Evolutionary conservation across 2,888 invertebrate genomes (phyloP).

Genomic region (Lepidochitona cinerea): DNA sequence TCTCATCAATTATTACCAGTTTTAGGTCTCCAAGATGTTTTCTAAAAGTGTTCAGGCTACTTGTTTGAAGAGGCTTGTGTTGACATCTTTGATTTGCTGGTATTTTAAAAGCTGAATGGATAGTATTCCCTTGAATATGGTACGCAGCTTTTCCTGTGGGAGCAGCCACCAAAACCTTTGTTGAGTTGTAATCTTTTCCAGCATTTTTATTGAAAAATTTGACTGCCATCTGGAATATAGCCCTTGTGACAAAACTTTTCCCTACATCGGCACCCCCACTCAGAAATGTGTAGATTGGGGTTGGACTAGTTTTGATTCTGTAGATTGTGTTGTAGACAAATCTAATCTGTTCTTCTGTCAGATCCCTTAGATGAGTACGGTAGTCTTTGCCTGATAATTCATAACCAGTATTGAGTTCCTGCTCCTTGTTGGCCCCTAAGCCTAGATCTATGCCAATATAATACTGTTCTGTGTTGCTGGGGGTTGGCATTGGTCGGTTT

Average conservation of each 20-base stretch:
- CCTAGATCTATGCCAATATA: neutral
- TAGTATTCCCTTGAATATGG: conserved; percentile 23
- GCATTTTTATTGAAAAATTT: conserved; percentile 26
- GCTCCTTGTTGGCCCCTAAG: neutral
- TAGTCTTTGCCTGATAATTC: conserved; percentile 32
- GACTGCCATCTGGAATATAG: conserved; percentile 32
- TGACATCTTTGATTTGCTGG: conserved; percentile 11
- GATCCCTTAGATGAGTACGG: conserved; percentile 23
- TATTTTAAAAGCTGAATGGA: conserved; percentile 20
- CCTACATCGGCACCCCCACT: conserved; percentile 41
- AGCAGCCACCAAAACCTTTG: conserved; percentile 24
- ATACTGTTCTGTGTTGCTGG: conserved; percentile 13
- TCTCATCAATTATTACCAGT: conserved; percentile 35
- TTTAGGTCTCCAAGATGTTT: conserved; percentile 11
- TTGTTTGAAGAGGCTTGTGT: conserved; percentile 14
- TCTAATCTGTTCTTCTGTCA: conserved; percentile 29
- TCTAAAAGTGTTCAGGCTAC: conserved; percentile 9
- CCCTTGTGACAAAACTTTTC: conserved; percentile 32
- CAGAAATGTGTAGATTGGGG: conserved; percentile 31
- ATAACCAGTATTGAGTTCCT: conserved; percentile 6
- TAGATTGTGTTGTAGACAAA: conserved; percentile 33
- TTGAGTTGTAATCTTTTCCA: conserved; percentile 22
- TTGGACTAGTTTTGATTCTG: conserved; percentile 21
- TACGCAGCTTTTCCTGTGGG: conserved; percentile 40
- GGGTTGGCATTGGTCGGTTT: neutral